Base-by-base conservation (phyloP, 2,888 invertebrate species). In the Eulithis testata region DNA sequence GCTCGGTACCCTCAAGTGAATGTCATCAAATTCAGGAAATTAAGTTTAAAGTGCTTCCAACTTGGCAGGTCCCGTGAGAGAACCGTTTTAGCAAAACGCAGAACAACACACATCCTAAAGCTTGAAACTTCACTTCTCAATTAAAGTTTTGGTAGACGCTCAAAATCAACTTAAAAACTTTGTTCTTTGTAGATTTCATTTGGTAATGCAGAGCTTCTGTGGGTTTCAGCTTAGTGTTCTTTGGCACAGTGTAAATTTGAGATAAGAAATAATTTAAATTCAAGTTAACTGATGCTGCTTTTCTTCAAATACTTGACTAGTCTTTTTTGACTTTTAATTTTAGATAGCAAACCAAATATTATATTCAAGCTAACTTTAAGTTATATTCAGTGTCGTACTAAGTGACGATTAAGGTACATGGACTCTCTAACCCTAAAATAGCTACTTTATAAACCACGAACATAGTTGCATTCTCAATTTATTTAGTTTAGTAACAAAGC, bases 11-110 rank as follows among this genome's bases (percentile, higher is more conserved):
- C 27, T 63, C 66, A 66, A 68, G 56, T 63, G 55, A 68, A 68
- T 79, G 77, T 79, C 80, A 83, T 70, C 66, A 71, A 68, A 69
- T 80, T 76, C 74, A 78, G 76, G 76, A 79, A 85, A 86, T 85
- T 84, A 86, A 85, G 85, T 86, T 86, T 81, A 71, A 79, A 85
- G 81, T 76, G 79, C 76, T 81, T 77, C 69, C 65, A 71, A 82
- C 78, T 83, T 77, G 62, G 66, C 71, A 76, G 58, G 69, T 63
- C 72, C 66, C 68, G 77, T 73, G 83, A 81, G 78, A 70, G 76
- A 75, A 72, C 58, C 79, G 78, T 80, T 85, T 85, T 79, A 78
- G 76, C 60, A 65, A 66, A 60, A 53, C 55, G 59, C 55, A 67
- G 63, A 72, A 77, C 74, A 76, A 75, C 78, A 81, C 76, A 81